Base-by-base conservation (phyloP, 1,140 invertebrate genomes). In the Drosophila pseudoananassae region DNA sequence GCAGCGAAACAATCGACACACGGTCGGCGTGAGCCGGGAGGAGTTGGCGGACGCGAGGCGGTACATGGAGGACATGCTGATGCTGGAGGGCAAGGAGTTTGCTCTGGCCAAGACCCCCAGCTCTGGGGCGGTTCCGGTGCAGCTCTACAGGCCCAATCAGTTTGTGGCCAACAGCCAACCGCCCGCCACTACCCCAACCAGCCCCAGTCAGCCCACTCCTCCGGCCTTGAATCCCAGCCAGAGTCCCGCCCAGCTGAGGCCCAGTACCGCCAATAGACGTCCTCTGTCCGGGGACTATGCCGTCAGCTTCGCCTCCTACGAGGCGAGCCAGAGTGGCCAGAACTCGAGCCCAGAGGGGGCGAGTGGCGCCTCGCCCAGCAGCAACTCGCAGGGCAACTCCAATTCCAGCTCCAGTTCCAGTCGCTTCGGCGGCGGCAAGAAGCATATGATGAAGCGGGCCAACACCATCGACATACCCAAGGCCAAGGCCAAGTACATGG, bases 381-480 rank as follows among this genome's bases (percentile, higher is more conserved):
- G 46, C 40, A 51, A 65, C 29, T 52, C 40, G 7, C n/a, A 53
- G 17, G 23, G 31, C 45, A 65, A 56, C 36, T 69, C 63, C 6
- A 69, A 69, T 5, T 69, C 65, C 2, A 69, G 64, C 43, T 56
- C 66, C 5, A 69, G 20, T 14, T 43, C 57, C 43, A 63, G 10
- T 12, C 93, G 95, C 70, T 95, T 95, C 66, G 93, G 92, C 25
- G 77, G 82, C 31, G 94, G 92, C 36, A 96, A 96, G 76, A 96
- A 96, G 78, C 92, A 94, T 3, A 94, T 95, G 74, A 96, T 97
- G 94, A 97, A 97, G 92, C 93, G 97, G 20, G 96, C 96, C 0
- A 97, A 97, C 63, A 97, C 96, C 2, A 97, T 97, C 64, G 96
- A 97, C 81, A 97, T 97, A 83, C 96, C 96, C 1, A 96, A 96